Conservation (phyloP, 2,113 vertebrate species). For the Microcebus lehilahytsara region DNA sequence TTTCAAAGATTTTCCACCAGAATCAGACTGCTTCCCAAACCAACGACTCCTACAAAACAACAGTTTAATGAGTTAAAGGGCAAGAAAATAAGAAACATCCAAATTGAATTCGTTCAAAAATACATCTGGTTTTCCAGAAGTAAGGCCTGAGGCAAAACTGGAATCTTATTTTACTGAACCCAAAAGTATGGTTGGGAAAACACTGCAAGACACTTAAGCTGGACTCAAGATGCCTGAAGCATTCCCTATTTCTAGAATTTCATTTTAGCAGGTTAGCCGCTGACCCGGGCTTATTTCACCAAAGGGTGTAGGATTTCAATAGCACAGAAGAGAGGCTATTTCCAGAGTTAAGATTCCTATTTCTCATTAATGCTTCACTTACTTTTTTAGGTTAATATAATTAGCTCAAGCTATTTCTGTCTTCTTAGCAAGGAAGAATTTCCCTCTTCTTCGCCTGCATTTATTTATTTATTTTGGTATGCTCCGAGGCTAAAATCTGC, state of each 20-base stretch:
- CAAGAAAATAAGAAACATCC: slow-evolving; percentile 71
- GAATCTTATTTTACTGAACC: slow-evolving; percentile 61
- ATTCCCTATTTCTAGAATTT: slow-evolving; percentile 68
- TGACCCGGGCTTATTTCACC: slow-evolving; percentile 45
- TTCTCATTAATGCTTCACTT: slow-evolving; percentile 67
- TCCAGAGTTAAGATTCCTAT: slow-evolving; percentile 59
- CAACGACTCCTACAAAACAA: slow-evolving; percentile 58
- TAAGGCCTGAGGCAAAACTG: slow-evolving; percentile 44
- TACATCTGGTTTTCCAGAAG: slow-evolving; percentile 66
- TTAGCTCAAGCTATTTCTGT: slow-evolving; percentile 71
- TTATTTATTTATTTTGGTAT: neutral
- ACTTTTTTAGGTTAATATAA: slow-evolving; percentile 66
- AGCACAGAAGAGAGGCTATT: slow-evolving; percentile 53
- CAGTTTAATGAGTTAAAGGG: slow-evolving; percentile 66
- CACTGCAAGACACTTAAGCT: slow-evolving; percentile 34
- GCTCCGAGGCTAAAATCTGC: neutral
- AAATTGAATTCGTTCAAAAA: slow-evolving; percentile 67
- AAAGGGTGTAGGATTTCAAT: slow-evolving; percentile 41
- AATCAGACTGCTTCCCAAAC: slow-evolving; percentile 52
- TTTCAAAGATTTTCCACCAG: slow-evolving; percentile 56
- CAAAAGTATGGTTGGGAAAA: slow-evolving; percentile 57
- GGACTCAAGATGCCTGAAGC: neutral
- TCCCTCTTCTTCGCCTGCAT: neutral
- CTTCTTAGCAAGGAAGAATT: slow-evolving; percentile 41
- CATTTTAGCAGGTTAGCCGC: slow-evolving; percentile 43